Percentiles rank a stretch among this genome's conserved stretches.
Conservation (phyloP, 1,140 invertebrate genomes). For the Neodiprion pinetum region DNA sequence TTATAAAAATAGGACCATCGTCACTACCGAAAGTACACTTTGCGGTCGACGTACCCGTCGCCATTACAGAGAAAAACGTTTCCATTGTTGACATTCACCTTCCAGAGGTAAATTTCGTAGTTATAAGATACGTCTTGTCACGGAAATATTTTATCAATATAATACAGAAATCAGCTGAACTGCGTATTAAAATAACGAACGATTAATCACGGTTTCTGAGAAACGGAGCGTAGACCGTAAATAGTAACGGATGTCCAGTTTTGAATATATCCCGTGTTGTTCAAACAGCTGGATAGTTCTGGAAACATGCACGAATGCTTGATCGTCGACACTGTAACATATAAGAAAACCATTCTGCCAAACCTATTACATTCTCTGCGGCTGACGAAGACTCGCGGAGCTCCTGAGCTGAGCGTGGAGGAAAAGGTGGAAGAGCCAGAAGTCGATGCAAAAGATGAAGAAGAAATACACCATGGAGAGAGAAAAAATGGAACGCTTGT, state of each 20-base stretch:
- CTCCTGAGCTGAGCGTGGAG: background rate
- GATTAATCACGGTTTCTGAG: too few relatives aligned
- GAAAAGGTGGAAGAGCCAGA: background rate
- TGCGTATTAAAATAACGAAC: too few relatives aligned
- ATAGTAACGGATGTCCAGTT: too few relatives aligned
- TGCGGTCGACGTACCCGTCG: conserved; percentile 32
- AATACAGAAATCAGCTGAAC: too few relatives aligned
- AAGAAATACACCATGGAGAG: background rate
- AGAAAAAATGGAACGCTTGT: background rate
- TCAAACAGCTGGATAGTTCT: too few relatives aligned
- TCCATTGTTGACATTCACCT: background rate
- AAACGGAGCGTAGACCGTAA: too few relatives aligned
- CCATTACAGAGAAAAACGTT: background rate
- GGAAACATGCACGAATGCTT: too few relatives aligned
- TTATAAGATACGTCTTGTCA: background rate
- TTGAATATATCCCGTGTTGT: too few relatives aligned
- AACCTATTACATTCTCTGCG: background rate
- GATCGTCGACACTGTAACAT: too few relatives aligned
- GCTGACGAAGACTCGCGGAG: background rate
- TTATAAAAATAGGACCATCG: conserved; percentile 48
- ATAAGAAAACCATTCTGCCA: too few relatives aligned
- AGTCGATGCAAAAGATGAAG: background rate
- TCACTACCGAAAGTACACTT: conserved; percentile 39
- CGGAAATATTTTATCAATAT: background rate
- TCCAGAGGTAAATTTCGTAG: background rate